Base-by-base conservation (phyloP, 2,113 vertebrate species). In the Leucoraja erinaceus region DNA sequence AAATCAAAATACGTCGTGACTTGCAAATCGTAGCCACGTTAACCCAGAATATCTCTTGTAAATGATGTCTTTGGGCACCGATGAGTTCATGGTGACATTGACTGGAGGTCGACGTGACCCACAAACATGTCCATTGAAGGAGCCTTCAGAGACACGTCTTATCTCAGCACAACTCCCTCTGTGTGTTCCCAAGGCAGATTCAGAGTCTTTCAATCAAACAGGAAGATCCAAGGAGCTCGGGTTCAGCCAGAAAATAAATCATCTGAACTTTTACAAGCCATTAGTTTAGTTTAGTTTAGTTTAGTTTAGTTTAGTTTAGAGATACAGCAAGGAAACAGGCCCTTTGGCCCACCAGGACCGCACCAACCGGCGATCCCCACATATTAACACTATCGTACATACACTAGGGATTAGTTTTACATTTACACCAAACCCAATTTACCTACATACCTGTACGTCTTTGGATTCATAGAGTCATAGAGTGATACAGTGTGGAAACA, bases 51-150 rank as follows among this genome's bases (percentile, higher is more conserved):
- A 88, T 63, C n/a, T 18, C 59, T 88, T 88, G 59, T 59, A 66
- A 31, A 31, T 31, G 14, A 31, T 88, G 59, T 12, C 83, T 63
- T 31, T 88, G 83, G 59, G 59, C 83, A 63, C n/a, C 63, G 59
- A 63, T 31, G 83, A 61, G 83, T 66, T 63, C 59, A 88, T 88
- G 14, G n/a, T 88, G 83, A 88, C 83, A 88, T 63, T 63, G 28
- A 88, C 5, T 88, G 59, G 10, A 66, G 83, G 56, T 88, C 83
- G 31, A 4, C 83, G 16, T 88, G 83, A 88, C 83, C 59, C n/a
- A 31, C n/a, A 31, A 12, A 66, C 63, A 38, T 59, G 63, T 63
- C 83, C 59, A 88, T 66, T 88, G 83, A 88, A 88, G 61, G 59
- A 63, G 63, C 56, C 59, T 88, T 88, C 83, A 88, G 4, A 1